Evolutionary conservation across 2,797 vertebrate genomes (phyloP).

Genomic region (Meda fulgida): DNA sequence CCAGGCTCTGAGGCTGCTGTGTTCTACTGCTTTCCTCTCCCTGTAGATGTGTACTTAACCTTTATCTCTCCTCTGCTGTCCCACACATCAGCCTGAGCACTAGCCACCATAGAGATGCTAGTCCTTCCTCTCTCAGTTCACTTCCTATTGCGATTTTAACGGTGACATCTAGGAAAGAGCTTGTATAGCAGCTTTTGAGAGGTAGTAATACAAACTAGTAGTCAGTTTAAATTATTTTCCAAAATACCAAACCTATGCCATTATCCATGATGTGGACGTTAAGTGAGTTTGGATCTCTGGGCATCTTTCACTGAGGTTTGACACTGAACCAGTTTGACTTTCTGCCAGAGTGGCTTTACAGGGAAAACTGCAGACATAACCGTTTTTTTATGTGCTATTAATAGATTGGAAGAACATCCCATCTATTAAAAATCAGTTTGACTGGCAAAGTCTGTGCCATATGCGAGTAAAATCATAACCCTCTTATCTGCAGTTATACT

Average conservation of each 20-base stretch:
- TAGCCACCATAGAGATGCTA: constrained; percentile 51
- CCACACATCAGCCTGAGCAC: constrained; percentile 57
- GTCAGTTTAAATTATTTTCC: constrained; percentile 22
- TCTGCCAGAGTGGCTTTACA: constrained; percentile 44
- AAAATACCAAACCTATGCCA: constrained; percentile 5
- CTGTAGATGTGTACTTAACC: constrained; percentile 70
- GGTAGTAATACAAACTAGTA: background rate
- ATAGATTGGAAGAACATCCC: constrained; percentile 20
- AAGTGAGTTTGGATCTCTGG: constrained; percentile 26
- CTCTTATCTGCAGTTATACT: constrained; percentile 65
- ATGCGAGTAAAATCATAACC: constrained; percentile 62
- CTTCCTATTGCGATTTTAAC: background rate
- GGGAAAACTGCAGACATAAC: constrained; percentile 44
- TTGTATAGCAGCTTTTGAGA: constrained; percentile 15
- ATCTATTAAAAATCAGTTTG: constrained; percentile 47
- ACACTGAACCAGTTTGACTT: constrained; percentile 46
- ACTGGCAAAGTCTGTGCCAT: constrained; percentile 37
- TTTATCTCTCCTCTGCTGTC: constrained; percentile 74
- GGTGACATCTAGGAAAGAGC: constrained; percentile 2
- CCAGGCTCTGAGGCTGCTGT: constrained; percentile 35
- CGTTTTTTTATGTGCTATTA: constrained; percentile 37
- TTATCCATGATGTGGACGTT: constrained; percentile 14
- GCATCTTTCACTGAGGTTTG: constrained; percentile 16
- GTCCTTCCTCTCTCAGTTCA: background rate
- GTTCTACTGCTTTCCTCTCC: constrained; percentile 58